These are phyloP conservation scores for Heliconius melpomene DNA, from an alignment of 1,140 invertebrate genomes.

Conservation along the genomic window DNA sequence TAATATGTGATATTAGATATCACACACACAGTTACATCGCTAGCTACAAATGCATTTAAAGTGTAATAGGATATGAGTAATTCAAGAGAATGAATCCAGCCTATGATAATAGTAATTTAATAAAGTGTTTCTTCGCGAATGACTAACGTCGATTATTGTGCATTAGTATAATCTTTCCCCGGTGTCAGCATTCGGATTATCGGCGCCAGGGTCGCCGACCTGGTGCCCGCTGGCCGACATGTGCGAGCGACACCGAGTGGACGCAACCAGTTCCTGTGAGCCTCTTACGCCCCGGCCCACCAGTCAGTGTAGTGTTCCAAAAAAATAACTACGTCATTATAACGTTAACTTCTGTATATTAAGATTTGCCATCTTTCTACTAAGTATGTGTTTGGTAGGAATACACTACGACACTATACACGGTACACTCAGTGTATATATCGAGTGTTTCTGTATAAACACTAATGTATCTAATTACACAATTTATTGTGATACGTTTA, in stretches of 20 bases:
- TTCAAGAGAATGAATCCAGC: background rate
- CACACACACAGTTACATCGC: background rate
- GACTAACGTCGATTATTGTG: slow-evolving; percentile 44
- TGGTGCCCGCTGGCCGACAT: slow-evolving; percentile 52
- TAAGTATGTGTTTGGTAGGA: no score
- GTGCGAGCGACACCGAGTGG: slow-evolving; percentile 41
- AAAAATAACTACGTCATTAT: slow-evolving; percentile 32
- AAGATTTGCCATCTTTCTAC: background rate
- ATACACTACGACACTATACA: no score
- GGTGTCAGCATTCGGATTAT: slow-evolving; percentile 63
- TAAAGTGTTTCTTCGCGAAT: slow-evolving; percentile 38
- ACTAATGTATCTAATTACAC: no score
- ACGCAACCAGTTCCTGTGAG: slow-evolving; percentile 74
- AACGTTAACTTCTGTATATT: slow-evolving; percentile 13
- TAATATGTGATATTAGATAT: slow-evolving; percentile 1
- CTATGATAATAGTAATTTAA: slow-evolving; percentile 32
- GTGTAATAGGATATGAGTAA: slow-evolving; percentile 22
- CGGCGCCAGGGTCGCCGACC: slow-evolving; percentile 66
- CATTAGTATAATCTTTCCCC: slow-evolving; percentile 49
- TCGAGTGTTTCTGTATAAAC: no score
- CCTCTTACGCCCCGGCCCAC: slow-evolving; percentile 61
- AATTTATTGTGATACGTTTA: no score
- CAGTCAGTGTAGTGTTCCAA: slow-evolving; percentile 41
- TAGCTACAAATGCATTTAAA: background rate
- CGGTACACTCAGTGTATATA: no score